These are phyloP conservation scores for Oriolus oriolus DNA, from an alignment of 2,113 vertebrate genomes.

Conservation along the genomic window DNA sequence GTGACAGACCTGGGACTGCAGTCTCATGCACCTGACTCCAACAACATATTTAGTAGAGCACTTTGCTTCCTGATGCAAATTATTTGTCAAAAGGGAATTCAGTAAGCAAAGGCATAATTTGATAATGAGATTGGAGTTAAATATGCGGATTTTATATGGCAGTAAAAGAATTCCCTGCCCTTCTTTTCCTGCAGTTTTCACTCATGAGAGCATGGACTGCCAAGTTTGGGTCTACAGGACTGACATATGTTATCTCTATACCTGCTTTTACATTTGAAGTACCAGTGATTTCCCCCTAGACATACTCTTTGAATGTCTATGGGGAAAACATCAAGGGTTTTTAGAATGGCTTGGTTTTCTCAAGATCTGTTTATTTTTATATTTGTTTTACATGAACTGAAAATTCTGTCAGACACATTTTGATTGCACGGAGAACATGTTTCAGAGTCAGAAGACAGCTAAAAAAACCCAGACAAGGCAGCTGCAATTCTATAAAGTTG, in stretches of 20 bases:
- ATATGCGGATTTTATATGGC: neutral
- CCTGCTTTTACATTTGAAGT: constrained; percentile 31
- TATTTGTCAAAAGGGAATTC: neutral
- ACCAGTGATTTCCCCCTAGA: constrained; percentile 43
- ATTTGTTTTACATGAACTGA: constrained; percentile 51
- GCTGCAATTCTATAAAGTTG: neutral
- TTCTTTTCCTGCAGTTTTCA: neutral
- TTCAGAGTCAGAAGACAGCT: constrained; percentile 11
- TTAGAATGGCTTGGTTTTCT: constrained; percentile 44
- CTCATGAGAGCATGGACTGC: neutral
- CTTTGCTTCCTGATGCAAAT: neutral
- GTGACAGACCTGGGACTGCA: neutral
- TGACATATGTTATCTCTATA: constrained; percentile 29
- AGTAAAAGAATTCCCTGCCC: neutral
- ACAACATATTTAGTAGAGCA: neutral
- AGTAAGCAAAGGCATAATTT: neutral
- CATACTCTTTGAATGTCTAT: constrained; percentile 42
- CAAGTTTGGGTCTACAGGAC: neutral
- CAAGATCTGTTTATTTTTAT: constrained; percentile 42
- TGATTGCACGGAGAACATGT: neutral
- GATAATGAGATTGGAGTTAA: neutral
- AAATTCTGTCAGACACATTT: constrained; percentile 48
- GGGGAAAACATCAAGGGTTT: constrained; percentile 58
- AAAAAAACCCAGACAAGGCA: neutral
- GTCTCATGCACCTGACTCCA: neutral